Conservation (phyloP, 2,113 vertebrate genomes). For the Scomber colias region DNA sequence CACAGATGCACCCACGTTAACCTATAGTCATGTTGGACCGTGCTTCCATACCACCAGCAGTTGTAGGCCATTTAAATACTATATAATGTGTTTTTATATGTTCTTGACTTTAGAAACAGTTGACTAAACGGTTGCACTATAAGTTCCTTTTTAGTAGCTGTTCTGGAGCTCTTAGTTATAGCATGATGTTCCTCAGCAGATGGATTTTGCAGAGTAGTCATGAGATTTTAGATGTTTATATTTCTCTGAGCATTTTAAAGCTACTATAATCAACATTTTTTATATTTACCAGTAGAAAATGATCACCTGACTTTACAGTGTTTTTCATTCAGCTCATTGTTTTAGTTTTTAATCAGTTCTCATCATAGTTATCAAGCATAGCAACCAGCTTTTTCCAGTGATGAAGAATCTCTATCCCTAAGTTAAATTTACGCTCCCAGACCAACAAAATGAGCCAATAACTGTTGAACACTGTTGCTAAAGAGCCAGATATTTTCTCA, state of each 20-base stretch:
- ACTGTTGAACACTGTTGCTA: too few species aligned
- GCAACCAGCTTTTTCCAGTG: too few species aligned
- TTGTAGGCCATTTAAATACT: neutral
- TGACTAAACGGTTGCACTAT: too few species aligned
- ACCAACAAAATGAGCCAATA: too few species aligned
- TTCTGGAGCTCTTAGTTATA: slow-evolving; percentile 9
- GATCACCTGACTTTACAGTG: too few species aligned
- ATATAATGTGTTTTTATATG: too few species aligned
- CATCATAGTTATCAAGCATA: too few species aligned
- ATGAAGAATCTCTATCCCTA: too few species aligned
- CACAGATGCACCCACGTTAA: slow-evolving; percentile 9
- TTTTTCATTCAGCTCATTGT: neutral
- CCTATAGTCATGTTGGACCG: slow-evolving; percentile 13
- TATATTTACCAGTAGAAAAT: neutral
- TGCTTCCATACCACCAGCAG: neutral
- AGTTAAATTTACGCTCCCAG: too few species aligned
- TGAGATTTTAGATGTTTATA: neutral
- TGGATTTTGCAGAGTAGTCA: neutral
- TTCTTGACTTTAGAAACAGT: neutral
- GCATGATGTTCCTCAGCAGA: slow-evolving; percentile 1
- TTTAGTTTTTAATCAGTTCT: neutral
- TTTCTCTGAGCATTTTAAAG: neutral
- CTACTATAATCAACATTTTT: neutral
- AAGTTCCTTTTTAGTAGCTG: neutral
- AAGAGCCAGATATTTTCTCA: too few species aligned